phyloP scores from a whole-genome alignment of 2,797 vertebrate species.

The Sebastes oblongus region DNA sequence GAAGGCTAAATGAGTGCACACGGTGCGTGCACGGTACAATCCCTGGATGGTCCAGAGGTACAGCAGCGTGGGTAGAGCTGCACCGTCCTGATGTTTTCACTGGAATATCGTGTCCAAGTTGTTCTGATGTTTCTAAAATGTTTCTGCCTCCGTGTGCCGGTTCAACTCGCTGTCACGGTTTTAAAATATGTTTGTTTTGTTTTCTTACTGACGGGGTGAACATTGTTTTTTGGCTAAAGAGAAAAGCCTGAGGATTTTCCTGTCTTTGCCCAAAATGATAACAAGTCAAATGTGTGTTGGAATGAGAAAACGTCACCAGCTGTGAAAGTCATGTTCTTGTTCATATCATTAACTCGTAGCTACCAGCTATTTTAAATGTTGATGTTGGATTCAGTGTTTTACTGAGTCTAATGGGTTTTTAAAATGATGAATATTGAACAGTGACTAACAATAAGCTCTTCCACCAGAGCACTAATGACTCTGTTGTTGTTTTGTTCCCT shows the following conservation, averaged over 20 bases:
- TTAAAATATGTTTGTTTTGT: background rate
- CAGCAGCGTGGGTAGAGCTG: background rate
- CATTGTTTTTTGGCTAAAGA: background rate
- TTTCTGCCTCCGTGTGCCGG: background rate
- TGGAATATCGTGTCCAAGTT: background rate
- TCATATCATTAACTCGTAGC: constrained; percentile 10
- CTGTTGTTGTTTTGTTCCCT: background rate
- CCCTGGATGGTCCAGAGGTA: background rate
- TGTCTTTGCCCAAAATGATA: background rate
- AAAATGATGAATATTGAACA: constrained; percentile 2
- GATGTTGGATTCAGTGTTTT: background rate
- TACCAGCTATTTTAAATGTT: constrained; percentile 14
- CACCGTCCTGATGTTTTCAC: background rate
- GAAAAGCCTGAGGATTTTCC: background rate
- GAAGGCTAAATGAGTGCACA: background rate
- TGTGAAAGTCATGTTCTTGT: background rate
- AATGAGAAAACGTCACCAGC: background rate
- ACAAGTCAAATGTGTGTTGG: background rate
- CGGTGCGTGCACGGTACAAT: background rate
- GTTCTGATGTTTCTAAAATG: background rate
- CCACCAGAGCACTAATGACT: background rate
- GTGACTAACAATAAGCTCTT: background rate
- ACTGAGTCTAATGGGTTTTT: constrained; percentile 1
- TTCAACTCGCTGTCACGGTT: background rate
- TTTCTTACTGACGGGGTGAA: background rate